Base-by-base conservation (phyloP, 2,797 vertebrate genomes). In the Brachyrhaphis roseni region DNA sequence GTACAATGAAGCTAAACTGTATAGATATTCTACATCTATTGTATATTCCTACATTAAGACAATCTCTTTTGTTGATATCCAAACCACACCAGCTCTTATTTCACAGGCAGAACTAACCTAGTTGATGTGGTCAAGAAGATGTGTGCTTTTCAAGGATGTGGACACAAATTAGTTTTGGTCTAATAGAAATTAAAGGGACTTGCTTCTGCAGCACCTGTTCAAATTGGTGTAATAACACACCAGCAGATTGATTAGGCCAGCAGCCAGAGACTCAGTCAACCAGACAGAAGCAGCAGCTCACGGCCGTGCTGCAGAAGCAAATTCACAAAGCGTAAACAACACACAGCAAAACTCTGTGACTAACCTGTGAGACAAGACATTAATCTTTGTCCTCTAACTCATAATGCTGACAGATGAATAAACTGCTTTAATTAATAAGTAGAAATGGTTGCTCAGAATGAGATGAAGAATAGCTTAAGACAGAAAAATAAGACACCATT, bases 371-470 rank as follows among this genome's bases (percentile, higher is more conserved):
- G 86, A 86, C 66, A 80, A 62, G 78, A 79, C 85, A 89, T 93
- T 93, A 86, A 91, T 90, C 82, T 84, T 90, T 93, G 88, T 87
- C 78, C 89, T 79, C 59, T 31, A 81, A 80, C 88, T 88, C 85
- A 84, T 78, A 74, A 90, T 86, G 90, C 85, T 90, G 83, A 93
- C 90, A 76, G 72, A 76, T 88, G 81, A 71, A 87, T 82, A 85
- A 93, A 91, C 79, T 49, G 74, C 73, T 73, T 45, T 66, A 89
- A 79, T 36, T 79, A 76, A 81, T 66, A 72, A 62, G 23, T 34
- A 28, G 26, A 64, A 74, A 13, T 86, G 49, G n/a, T n/a, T 86
- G 10, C 57, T 64, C 36, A 20, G 11, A 86, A 81, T 45, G 81
- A 20, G 28, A 0, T 2, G 28, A 74, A 10, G 11, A 68, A 74